Conservation (phyloP, 2,113 vertebrate species). For the Oreochromis niloticus region DNA sequence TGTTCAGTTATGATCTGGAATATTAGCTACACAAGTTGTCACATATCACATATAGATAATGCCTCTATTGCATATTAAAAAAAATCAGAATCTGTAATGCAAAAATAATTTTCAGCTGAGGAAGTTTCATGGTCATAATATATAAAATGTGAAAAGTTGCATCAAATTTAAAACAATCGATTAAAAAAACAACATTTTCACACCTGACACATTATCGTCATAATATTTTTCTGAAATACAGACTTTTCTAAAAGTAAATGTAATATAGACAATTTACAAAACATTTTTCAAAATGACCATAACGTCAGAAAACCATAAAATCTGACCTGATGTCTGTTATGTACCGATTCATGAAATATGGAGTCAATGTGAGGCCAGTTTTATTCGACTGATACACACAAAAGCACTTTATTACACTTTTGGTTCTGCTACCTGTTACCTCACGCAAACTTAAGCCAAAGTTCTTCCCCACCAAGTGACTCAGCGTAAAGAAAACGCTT, state of each 20-base stretch:
- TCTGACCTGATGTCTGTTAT: neutral
- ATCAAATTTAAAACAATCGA: neutral
- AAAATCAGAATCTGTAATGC: neutral
- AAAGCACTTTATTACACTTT: neutral
- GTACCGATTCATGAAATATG: neutral
- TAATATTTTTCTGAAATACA: neutral
- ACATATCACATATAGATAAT: neutral
- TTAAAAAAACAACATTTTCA: neutral
- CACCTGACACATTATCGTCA: neutral
- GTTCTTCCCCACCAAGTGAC: neutral
- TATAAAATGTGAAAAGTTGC: neutral
- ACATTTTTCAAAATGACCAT: neutral
- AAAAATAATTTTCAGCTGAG: neutral
- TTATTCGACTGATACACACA: neutral
- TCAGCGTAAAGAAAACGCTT: neutral
- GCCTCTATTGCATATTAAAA: neutral
- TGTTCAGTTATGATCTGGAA: neutral
- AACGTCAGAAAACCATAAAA: neutral
- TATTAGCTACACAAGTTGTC: neutral
- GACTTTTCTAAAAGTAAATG: neutral
- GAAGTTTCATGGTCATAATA: neutral
- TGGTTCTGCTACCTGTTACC: neutral
- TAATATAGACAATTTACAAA: neutral
- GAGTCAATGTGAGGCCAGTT: neutral
- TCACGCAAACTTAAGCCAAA: neutral